Conservation (phyloP, 2,888 invertebrate genomes). For the Torymus aiolomorphi region DNA sequence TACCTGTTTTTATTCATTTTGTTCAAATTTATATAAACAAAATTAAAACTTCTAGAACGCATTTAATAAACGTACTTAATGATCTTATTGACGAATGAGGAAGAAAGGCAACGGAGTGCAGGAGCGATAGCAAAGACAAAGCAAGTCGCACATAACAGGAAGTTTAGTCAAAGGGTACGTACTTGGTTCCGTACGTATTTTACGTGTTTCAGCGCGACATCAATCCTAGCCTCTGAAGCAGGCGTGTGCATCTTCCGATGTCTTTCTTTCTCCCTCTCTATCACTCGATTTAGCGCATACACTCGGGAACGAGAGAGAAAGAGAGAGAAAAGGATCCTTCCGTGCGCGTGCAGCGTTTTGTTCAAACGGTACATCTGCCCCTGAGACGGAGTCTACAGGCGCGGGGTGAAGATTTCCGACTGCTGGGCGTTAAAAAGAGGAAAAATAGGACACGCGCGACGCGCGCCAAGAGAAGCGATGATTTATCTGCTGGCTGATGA, state of each 20-base stretch:
- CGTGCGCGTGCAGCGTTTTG: constrained; percentile 24
- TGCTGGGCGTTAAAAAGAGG: background rate
- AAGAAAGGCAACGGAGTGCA: constrained; percentile 4
- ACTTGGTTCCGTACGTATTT: background rate
- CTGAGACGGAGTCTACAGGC: background rate
- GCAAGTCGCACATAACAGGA: constrained; percentile 35
- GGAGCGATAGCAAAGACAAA: constrained; percentile 37
- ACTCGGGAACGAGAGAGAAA: background rate
- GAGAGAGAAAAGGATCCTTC: constrained; percentile 23
- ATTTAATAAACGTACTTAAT: too few species aligned
- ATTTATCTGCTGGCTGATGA: constrained; percentile 28
- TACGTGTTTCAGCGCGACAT: constrained; percentile 7
- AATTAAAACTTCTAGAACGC: too few species aligned
- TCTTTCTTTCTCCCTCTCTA: too few species aligned
- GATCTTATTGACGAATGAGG: too few species aligned
- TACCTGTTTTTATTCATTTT: too few species aligned
- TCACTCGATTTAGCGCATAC: background rate
- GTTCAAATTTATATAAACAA: too few species aligned
- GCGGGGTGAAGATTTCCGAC: background rate
- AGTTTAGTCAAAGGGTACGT: constrained; percentile 42
- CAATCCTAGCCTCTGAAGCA: background rate
- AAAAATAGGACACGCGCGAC: background rate
- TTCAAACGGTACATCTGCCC: constrained; percentile 44
- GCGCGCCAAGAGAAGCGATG: background rate
- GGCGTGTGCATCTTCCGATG: background rate